These are phyloP conservation scores for Bothrops alternatus DNA, from an alignment of 2,797 vertebrate species.

Conservation along the genomic window DNA sequence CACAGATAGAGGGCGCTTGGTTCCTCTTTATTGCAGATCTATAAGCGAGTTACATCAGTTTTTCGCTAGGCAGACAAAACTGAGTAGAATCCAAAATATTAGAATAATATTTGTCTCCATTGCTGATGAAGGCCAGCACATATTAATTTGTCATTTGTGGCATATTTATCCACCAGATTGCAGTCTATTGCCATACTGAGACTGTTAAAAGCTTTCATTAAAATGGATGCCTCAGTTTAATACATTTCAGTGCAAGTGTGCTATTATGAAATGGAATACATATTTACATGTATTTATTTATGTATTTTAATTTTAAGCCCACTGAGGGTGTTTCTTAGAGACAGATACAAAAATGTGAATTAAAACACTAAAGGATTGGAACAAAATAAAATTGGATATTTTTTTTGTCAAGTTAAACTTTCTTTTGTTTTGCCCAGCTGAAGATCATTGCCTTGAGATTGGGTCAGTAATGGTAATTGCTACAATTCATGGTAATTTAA, in stretches of 20 bases:
- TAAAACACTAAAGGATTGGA: background rate
- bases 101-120: constrained; percentile 65
- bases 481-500: constrained; percentile 44
- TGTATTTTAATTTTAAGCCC: constrained; percentile 40
- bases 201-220: constrained; percentile 63
- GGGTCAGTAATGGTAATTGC: background rate
- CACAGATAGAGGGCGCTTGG: constrained; percentile 64
- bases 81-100: constrained; percentile 64
- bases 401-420: constrained; percentile 32
- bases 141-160: constrained; percentile 70
- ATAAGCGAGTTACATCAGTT: constrained; percentile 2
- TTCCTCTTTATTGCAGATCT: constrained; percentile 31
- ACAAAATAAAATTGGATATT: background rate
- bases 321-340: constrained; percentile 41
- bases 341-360: constrained; percentile 33
- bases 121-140: constrained; percentile 63
- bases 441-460: constrained; percentile 31
- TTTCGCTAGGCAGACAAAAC: constrained; percentile 57
- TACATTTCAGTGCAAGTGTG: constrained; percentile 34
- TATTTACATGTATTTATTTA: background rate
- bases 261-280: constrained; percentile 52
- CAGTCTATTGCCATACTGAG: constrained; percentile 56
- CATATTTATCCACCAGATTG: constrained; percentile 68
- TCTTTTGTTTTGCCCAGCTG: background rate
- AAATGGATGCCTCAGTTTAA: constrained; percentile 57